A percentile compares a stretch with the other conserved stretches of the same genome.
phyloP scores from a whole-genome alignment of 2,797 vertebrate genomes.

The Gymnodraco acuticeps region DNA sequence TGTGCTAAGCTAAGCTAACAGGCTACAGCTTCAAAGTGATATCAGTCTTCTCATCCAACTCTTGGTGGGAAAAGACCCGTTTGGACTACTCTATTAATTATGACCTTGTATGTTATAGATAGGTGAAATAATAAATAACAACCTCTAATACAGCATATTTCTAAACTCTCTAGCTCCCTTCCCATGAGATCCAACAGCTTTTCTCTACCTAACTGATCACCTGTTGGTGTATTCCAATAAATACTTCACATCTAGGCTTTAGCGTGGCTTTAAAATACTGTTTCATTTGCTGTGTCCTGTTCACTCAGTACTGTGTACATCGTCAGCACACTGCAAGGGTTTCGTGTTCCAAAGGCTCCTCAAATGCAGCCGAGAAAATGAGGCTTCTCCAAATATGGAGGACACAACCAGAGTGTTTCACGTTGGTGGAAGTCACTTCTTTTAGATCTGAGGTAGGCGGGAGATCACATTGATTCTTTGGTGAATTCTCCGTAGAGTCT shows the following conservation, averaged over 20 bases:
- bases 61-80: not conserved
- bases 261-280: not conserved
- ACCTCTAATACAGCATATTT: not conserved
- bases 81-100: not conserved
- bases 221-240: slow-evolving; percentile 6
- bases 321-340: slow-evolving; percentile 3
- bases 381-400: slow-evolving; percentile 18
- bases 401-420: slow-evolving; percentile 8
- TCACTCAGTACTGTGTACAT: not conserved
- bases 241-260: not conserved
- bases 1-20: slow-evolving; percentile 16
- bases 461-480: slow-evolving; percentile 11
- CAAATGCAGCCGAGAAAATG: slow-evolving; percentile 22
- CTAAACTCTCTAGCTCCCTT: not conserved
- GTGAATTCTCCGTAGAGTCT: slow-evolving; percentile 27
- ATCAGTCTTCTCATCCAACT: not conserved
- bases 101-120: not conserved
- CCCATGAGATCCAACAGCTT: not conserved
- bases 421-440: slow-evolving; percentile 21
- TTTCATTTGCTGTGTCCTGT: slow-evolving; percentile 26
- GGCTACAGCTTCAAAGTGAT: not conserved
- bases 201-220: not conserved
- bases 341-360: slow-evolving; percentile 19
- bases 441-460: slow-evolving; percentile 28
- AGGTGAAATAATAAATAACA: not conserved